Base-by-base conservation (phyloP, 2,113 vertebrate genomes). In the Hassar affinis region DNA sequence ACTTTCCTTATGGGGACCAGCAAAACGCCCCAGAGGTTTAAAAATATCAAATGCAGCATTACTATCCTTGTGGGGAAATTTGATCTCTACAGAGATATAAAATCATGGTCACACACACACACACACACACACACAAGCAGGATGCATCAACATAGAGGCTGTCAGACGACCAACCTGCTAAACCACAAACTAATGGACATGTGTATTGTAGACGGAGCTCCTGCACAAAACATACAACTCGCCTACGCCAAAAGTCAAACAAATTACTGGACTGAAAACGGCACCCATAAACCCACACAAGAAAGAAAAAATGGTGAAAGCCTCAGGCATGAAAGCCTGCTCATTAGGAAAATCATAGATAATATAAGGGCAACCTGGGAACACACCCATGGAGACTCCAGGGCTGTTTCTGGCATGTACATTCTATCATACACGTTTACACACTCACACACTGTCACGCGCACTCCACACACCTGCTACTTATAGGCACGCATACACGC, bases 401-500 rank as follows among this genome's bases (percentile, higher is more conserved):
- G 56, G 81, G 45, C 54, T 61, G 22, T 56, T 83, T 64, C 57
- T 22, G 27, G 47, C 18, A 52, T 6, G n/a, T 20, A 25, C n/a
- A n/a, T n/a, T n/a, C n/a, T 9, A 51, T 49, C 42, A 18, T 77
- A 45, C 33, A 66, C 74, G 5, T 25, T 27, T 47, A 78, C 47
- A 78, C 64, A 77, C 74, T 35, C 47, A 8, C 22, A 4, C 18
- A n/a, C 35, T 30, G 22, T 62, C 81, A 82, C 71, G 17, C 2
- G 56, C 81, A 76, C 11, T n/a, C n/a, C 45, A 76, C 45, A 62
- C 47, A 64, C 71, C 81, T 62, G 56, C n/a, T 76, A 56, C 57
- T 76, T 35, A 38, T 35, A 61, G 42, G 57, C 66, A n/a, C 42
- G 25, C 35, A 69, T 25, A 25, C 20, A 42, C 10, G 2, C 18